Evolutionary conservation across 2,888 invertebrate genomes (phyloP).

Genomic region (Apamea monoglypha): DNA sequence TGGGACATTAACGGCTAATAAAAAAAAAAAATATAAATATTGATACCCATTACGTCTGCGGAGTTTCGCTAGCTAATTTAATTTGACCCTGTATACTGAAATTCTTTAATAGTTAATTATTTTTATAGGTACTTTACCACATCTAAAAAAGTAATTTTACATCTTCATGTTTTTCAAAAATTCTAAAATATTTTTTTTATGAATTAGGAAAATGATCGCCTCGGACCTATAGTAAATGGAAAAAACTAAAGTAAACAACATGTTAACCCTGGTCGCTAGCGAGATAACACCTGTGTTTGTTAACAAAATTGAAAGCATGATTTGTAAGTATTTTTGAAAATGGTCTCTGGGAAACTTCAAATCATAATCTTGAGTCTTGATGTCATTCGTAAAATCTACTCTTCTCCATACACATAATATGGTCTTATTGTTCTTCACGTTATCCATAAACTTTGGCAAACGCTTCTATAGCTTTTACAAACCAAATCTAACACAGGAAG

Average conservation of each 20-base stretch:
- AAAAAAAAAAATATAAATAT: background rate
- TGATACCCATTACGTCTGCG: no score
- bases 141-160: background rate
- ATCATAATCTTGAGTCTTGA: background rate
- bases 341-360: constrained; percentile 13
- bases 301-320: constrained; percentile 30
- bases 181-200: constrained; percentile 21
- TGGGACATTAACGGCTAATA: background rate
- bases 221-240: constrained; percentile 36
- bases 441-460: no score
- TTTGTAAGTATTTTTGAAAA: constrained; percentile 49
- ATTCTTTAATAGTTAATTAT: background rate
- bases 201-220: constrained; percentile 38
- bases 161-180: background rate
- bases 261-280: background rate
- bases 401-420: constrained; percentile 4
- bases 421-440: no score
- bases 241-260: constrained; percentile 19
- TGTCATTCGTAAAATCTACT: background rate
- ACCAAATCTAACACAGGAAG: no score
- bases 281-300: constrained; percentile 16
- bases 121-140: background rate
- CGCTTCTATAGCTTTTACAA: no score
- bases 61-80: no score
- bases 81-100: no score